A percentile compares a stretch with the other conserved stretches of the same genome.
Conservation (phyloP, 2,888 invertebrate genomes). For the Capitulum mitella region DNA sequence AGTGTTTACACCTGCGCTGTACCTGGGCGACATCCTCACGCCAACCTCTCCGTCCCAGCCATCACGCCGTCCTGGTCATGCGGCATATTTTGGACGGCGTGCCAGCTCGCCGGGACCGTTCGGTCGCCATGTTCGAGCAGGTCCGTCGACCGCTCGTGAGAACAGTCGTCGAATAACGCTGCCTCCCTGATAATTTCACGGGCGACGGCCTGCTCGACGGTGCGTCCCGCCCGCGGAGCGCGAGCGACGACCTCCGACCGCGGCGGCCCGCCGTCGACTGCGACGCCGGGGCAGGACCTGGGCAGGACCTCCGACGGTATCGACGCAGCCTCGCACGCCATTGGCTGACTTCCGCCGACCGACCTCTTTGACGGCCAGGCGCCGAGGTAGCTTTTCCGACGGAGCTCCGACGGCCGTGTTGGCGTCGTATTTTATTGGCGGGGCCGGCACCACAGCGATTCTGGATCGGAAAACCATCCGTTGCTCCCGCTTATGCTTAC, state of each 20-base stretch:
- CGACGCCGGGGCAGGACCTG: not conserved
- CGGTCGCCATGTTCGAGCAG: not conserved
- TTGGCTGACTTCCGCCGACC: slow-evolving; percentile 19
- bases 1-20: too few relatives aligned
- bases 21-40: too few relatives aligned
- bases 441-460: too few relatives aligned
- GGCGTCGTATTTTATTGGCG: not conserved
- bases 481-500: too few relatives aligned
- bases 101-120: not conserved
- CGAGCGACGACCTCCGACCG: too few relatives aligned
- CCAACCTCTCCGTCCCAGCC: too few relatives aligned
- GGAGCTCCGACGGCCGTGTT: not conserved
- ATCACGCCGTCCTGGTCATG: too few relatives aligned
- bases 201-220: not conserved
- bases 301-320: not conserved
- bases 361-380: slow-evolving; percentile 3
- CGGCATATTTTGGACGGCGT: too few relatives aligned
- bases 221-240: too few relatives aligned
- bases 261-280: slow-evolving; percentile 20
- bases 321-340: slow-evolving; percentile 13
- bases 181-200: not conserved
- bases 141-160: not conserved
- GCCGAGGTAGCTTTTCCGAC: not conserved
- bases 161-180: not conserved
- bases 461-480: too few relatives aligned